Conservation (phyloP, 2,888 invertebrate species). For the Gandaritis pyraliata region DNA sequence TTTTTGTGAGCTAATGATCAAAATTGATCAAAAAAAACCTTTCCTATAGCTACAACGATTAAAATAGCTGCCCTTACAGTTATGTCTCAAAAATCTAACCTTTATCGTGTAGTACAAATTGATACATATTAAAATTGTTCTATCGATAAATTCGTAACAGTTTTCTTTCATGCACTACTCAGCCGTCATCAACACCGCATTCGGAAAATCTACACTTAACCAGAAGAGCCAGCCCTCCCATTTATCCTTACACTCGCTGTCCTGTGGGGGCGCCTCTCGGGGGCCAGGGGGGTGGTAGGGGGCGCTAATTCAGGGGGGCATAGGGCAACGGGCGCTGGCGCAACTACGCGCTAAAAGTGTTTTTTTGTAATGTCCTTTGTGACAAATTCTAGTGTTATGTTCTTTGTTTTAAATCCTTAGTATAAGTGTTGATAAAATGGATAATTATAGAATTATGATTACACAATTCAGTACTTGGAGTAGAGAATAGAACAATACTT, state of each 20-base stretch:
- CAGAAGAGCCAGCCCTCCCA: constrained; percentile 84
- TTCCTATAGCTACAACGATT: no score
- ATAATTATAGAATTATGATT: not conserved
- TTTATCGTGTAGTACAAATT: no score
- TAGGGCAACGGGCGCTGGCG: constrained; percentile 76
- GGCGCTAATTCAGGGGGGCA: constrained; percentile 70
- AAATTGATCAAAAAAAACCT: no score
- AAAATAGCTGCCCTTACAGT: no score
- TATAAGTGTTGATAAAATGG: constrained; percentile 29
- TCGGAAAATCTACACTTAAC: constrained; percentile 85
- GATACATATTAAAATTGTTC: not conserved
- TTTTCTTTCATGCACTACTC: constrained; percentile 49
- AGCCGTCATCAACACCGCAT: constrained; percentile 84
- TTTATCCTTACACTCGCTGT: constrained; percentile 84
- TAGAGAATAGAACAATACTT: no score
- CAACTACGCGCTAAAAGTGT: constrained; percentile 68
- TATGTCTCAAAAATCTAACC: no score
- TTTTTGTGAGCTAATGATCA: no score
- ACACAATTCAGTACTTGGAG: not conserved
- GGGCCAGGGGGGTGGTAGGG: constrained; percentile 37
- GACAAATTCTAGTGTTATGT: constrained; percentile 50
- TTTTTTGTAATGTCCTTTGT: constrained; percentile 56
- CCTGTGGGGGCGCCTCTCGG: constrained; percentile 59
- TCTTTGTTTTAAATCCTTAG: constrained; percentile 24
- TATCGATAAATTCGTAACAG: constrained; percentile 51